Conservation (phyloP, 2,888 invertebrate genomes). For the Tenthredo amoena region DNA sequence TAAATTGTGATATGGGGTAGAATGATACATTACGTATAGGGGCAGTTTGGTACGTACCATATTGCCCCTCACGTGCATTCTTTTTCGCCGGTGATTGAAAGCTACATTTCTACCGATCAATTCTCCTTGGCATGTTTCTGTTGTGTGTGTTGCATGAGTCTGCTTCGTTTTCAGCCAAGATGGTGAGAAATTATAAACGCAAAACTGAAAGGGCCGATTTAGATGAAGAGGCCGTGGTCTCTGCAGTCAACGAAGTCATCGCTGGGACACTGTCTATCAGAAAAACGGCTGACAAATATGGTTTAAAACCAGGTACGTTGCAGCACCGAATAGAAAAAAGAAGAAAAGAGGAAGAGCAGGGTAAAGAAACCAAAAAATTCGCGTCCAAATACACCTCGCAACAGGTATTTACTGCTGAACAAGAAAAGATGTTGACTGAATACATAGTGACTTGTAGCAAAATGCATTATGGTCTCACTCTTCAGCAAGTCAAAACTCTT, state of each 20-base stretch:
- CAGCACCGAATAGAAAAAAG: slow-evolving; percentile 56
- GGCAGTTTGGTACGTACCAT: slow-evolving; percentile 7
- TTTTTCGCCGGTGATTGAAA: slow-evolving; percentile 14
- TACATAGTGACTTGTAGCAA: slow-evolving; percentile 61
- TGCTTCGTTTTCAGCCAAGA: slow-evolving; percentile 11
- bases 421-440: slow-evolving; percentile 55
- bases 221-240: slow-evolving; percentile 55
- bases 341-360: slow-evolving; percentile 40
- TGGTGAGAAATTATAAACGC: slow-evolving; percentile 48
- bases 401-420: slow-evolving; percentile 60
- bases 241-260: slow-evolving; percentile 56
- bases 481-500: slow-evolving; percentile 57
- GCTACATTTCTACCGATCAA: background rate
- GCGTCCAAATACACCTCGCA: slow-evolving; percentile 54
- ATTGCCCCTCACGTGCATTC: background rate
- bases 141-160: slow-evolving; percentile 22
- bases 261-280: slow-evolving; percentile 56
- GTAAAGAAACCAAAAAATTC: slow-evolving; percentile 3
- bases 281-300: slow-evolving; percentile 59
- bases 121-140: slow-evolving; percentile 27
- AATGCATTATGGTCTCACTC: slow-evolving; percentile 63
- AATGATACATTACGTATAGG: slow-evolving; percentile 22
- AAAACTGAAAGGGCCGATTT: slow-evolving; percentile 52
- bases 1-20: slow-evolving; percentile 24
- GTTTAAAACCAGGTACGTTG: slow-evolving; percentile 58